Evolutionary conservation across 1,140 invertebrate genomes (phyloP), one percentile per base, ranked within the genome.

Genomic region (Pseudomyrmex sp.): DNA sequence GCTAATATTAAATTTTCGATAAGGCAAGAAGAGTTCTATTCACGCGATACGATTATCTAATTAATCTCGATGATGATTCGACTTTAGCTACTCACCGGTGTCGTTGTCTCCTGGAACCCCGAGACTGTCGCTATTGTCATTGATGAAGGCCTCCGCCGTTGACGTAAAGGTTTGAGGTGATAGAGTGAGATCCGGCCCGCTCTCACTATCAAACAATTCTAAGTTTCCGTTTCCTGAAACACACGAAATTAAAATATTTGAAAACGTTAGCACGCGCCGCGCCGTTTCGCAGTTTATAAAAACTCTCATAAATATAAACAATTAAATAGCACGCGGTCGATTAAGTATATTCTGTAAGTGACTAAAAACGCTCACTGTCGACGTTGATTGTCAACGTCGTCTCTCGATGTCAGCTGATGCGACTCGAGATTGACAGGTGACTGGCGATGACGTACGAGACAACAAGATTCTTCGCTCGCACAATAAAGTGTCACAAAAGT

Each of bases 181-280:
- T 89, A 97, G 92, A 69, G 96, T 96, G 87, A 96, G 94, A 90
- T 96, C 96, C 90, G 96, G 96, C 63, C 96, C 96, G 83, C 96
- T 96, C 85, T 96, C 96, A 85, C 93, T 95, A 93, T 97, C 97
- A 92, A 97, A 96, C 89, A 97, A 93, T 91, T 97, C 96, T 93
- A 96, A 96, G 90, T 95, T 95, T 74, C 95, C 95, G 85, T 95
- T 95, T 84, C 95, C 95, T 93, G 93, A 8, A 94, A 94, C 59
- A 85, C 2, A 85, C 2, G n/a, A 76, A 75, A 86, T 12, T 52
- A 82, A 70, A 59, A 59, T 15, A 18, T 48, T 13, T 35, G 5
- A 35, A 35, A 15, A n/a, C 15, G 1, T 79, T 58, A 70, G 7
- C 50, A 54, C 35, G 35, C 5, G 35, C 5, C 35, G 35, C 5